These are phyloP conservation scores for Epinotia bilunana DNA, from an alignment of 2,888 invertebrate species.

Conservation along the genomic window DNA sequence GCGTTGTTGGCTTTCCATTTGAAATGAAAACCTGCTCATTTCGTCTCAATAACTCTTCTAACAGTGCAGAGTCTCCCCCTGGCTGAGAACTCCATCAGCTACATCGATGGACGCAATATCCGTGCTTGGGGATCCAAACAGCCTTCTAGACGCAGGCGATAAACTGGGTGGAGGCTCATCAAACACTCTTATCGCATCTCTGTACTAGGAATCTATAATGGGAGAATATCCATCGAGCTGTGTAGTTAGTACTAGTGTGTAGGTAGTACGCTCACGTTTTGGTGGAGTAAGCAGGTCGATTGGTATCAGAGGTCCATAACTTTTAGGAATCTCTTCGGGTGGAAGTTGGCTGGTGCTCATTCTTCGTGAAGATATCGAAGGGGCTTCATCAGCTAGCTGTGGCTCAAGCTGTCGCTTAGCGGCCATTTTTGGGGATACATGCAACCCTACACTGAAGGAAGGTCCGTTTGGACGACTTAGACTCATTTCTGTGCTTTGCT, in stretches of 20 bases:
- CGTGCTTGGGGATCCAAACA: background rate
- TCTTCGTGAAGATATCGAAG: background rate
- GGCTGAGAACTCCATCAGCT: background rate
- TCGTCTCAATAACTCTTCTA: background rate
- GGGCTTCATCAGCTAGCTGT: background rate
- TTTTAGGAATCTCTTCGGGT: background rate
- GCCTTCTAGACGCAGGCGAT: background rate
- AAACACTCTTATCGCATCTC: background rate
- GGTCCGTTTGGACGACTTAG: background rate
- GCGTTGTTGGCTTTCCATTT: slow-evolving; percentile 5
- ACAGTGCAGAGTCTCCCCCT: background rate
- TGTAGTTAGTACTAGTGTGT: too few species aligned
- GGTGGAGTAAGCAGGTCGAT: background rate
- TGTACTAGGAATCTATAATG: background rate
- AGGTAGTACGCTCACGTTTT: too few species aligned
- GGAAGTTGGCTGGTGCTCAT: background rate
- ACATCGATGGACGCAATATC: background rate
- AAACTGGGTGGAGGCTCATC: background rate
- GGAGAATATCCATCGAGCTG: background rate
- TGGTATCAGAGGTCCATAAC: background rate
- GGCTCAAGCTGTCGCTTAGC: background rate
- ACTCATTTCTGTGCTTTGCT: background rate
- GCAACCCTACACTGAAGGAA: background rate
- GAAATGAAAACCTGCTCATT: background rate
- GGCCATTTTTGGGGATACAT: background rate